Conservation (phyloP, 2,797 vertebrate genomes). For the Adelosebastes latens region DNA sequence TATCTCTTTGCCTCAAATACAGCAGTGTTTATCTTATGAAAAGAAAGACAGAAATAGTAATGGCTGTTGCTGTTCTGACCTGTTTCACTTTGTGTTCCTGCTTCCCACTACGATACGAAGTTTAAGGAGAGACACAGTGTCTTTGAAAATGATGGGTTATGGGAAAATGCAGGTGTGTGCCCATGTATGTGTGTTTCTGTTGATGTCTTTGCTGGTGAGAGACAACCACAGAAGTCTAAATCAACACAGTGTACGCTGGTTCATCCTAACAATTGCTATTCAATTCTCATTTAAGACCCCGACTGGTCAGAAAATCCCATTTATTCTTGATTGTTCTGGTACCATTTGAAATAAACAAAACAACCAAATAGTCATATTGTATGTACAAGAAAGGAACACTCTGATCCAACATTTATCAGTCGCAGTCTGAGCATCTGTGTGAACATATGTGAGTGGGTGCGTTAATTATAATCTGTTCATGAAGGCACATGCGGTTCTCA, state of each 20-base stretch:
- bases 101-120: background rate
- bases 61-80: background rate
- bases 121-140: background rate
- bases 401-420: background rate
- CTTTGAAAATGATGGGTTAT: background rate
- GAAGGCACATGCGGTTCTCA: background rate
- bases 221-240: background rate
- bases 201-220: background rate
- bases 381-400: background rate
- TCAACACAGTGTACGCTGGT: background rate
- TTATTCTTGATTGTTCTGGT: background rate
- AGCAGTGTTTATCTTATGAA: background rate
- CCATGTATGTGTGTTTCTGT: background rate
- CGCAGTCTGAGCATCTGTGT: background rate
- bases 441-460: background rate
- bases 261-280: background rate
- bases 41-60: background rate
- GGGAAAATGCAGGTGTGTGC: background rate
- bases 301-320: background rate
- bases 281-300: background rate
- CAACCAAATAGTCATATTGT: background rate
- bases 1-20: background rate
- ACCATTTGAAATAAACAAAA: background rate
- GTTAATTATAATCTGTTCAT: background rate
- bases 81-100: background rate